These are phyloP conservation scores for Argyrosomus japonicus DNA, from an alignment of 2,113 vertebrate genomes.

Conservation along the genomic window DNA sequence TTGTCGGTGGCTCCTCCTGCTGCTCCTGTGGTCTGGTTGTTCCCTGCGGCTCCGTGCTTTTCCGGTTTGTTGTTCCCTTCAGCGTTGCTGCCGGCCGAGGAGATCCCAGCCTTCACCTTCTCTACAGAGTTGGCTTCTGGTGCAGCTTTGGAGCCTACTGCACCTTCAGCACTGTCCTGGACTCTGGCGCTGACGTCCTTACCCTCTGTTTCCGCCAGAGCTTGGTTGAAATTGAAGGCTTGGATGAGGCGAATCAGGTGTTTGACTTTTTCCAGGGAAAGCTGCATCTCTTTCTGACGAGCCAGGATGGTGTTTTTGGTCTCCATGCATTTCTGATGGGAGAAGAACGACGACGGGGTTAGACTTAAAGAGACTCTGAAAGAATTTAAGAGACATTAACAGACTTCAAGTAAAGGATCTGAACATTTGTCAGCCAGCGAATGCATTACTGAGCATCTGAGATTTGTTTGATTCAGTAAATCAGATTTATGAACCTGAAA, in stretches of 20 bases:
- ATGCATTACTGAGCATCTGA: no score
- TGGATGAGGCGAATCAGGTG: slow-evolving; percentile 97
- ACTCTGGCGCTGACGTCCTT: slow-evolving; percentile 44
- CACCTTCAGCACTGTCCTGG: slow-evolving; percentile 37
- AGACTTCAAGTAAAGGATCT: no score
- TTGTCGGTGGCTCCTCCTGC: not conserved
- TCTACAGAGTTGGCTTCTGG: slow-evolving; percentile 49
- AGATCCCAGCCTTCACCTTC: slow-evolving; percentile 30
- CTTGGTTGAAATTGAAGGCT: slow-evolving; percentile 93
- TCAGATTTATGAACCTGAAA: no score
- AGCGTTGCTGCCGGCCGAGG: not conserved
- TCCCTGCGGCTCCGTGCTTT: slow-evolving; percentile 10
- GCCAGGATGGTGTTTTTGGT: slow-evolving; percentile 97
- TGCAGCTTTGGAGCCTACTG: slow-evolving; percentile 12
- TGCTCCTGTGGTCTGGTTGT: slow-evolving; percentile 27
- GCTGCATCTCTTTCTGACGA: slow-evolving; percentile 98
- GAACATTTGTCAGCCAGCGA: no score
- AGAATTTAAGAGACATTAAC: no score
- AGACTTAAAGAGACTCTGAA: not conserved
- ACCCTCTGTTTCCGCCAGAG: slow-evolving; percentile 84
- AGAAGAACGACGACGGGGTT: slow-evolving; percentile 26
- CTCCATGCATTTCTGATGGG: slow-evolving; percentile 97
- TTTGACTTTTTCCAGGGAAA: slow-evolving; percentile 96
- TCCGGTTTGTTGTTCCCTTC: slow-evolving; percentile 24
- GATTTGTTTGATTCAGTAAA: not conserved